Evolutionary conservation across 2,113 vertebrate species (phyloP), one percentile per base, ranked within the genome.

Genomic region (Rutilus rutilus): DNA sequence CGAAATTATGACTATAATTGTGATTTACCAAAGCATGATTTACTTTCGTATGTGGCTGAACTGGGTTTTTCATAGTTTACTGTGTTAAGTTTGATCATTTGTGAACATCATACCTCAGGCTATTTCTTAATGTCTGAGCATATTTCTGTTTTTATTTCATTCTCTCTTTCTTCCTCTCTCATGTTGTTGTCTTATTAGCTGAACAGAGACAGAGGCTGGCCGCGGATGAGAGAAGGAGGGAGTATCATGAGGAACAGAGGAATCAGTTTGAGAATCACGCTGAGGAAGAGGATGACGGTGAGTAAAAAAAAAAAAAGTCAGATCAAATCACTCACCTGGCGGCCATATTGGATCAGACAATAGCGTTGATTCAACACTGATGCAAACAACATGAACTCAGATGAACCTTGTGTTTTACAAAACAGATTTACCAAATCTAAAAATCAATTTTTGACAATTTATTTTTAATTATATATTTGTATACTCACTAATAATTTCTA

Each of bases 281-380:
- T 1, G 96, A 97, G 88, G 96, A 98, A 85, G 95, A 97, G 2
- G 83, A 89, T 0, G 93, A 97, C 8, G 97, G 96, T 98, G 62
- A 87, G 59, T 80, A 2, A 10, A 42, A 36, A 36, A 36, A 36
- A 33, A 2, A 33, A 39, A 39, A 6, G 36, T 39, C 8, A 57
- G 33, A 74, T 15, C 12, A 57, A 76, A 25, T 8, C 19, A 27
- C 71, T 14, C 7, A 39, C 17, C 64, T 71, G 23, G 33, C 4
- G 19, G 6, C 11, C 45, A 42, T 80, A 1, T 39, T 64, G 57
- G 11, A 39, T 79, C 57, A 79, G 12, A 12, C 33, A 42, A 33
- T 10, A 6, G 25, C 25, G 69, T 45, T n/a, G 39, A 73, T 73
- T 73, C 39, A 73, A 67, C 27, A 33, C 64, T 67, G 2, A 33